These are phyloP conservation scores for Cerastis leucographa DNA, from an alignment of 2,888 invertebrate species.

Conservation along the genomic window DNA sequence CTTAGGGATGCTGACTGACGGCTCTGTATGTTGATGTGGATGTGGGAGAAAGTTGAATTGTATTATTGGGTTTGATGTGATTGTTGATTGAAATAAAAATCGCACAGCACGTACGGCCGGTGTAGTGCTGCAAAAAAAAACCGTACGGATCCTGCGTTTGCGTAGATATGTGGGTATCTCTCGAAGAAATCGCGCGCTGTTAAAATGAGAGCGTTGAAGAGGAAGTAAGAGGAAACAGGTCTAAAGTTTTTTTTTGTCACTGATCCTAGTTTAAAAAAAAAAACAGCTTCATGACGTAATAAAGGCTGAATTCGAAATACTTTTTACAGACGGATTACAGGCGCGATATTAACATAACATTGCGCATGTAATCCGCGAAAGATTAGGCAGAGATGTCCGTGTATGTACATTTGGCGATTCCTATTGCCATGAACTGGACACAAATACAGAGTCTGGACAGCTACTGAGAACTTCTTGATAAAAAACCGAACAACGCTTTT, in stretches of 20 bases:
- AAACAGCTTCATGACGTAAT: too few species aligned
- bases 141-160: slow-evolving; percentile 25
- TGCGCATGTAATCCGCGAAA: too few species aligned
- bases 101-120: neutral
- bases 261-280: neutral
- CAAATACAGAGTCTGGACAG: too few species aligned
- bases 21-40: slow-evolving; percentile 8
- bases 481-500: neutral
- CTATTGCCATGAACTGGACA: too few species aligned
- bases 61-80: neutral
- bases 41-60: neutral
- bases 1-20: slow-evolving; percentile 40
- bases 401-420: too few species aligned
- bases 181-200: slow-evolving; percentile 35
- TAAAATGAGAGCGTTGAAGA: slow-evolving; percentile 36
- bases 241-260: neutral
- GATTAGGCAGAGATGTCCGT: too few species aligned
- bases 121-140: neutral
- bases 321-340: too few species aligned
- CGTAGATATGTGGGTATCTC: slow-evolving; percentile 52
- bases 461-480: too few species aligned
- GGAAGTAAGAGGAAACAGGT: neutral
- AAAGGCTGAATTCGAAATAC: too few species aligned
- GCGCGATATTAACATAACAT: too few species aligned
- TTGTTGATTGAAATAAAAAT: neutral